These are phyloP conservation scores for Deroplatys truncata DNA, from an alignment of 2,888 invertebrate genomes.

Conservation along the genomic window DNA sequence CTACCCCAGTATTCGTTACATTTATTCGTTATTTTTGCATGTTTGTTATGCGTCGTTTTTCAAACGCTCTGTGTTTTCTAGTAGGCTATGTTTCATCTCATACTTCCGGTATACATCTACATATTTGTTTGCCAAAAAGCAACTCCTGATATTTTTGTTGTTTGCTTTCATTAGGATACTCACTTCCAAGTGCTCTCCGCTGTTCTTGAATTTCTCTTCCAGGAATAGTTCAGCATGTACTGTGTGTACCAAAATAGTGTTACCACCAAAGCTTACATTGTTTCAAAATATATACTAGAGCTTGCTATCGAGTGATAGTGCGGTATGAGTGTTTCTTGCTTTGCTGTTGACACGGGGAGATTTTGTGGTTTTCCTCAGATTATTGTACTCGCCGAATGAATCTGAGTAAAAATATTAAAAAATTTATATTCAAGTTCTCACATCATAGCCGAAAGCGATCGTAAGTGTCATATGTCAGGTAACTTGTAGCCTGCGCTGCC, in stretches of 20 bases:
- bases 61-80: neutral
- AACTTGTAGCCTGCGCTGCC: too few relatives aligned
- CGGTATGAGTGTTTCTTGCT: too few relatives aligned
- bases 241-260: neutral
- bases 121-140: neutral
- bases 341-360: too few relatives aligned
- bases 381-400: too few relatives aligned
- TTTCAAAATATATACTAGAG: too few relatives aligned
- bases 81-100: neutral
- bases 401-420: too few relatives aligned
- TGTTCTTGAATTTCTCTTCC: neutral
- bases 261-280: too few relatives aligned
- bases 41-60: neutral
- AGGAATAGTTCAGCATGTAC: neutral
- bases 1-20: neutral
- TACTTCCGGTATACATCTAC: neutral
- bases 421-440: too few relatives aligned
- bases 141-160: neutral
- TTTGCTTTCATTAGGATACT: neutral
- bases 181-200: neutral
- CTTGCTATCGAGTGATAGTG: too few relatives aligned
- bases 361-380: too few relatives aligned
- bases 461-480: too few relatives aligned
- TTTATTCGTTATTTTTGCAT: constrained; percentile 8
- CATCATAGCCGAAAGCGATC: too few relatives aligned